phyloP scores from a whole-genome alignment of 2,113 vertebrate species.

The Pelecanoides urinatrix region DNA sequence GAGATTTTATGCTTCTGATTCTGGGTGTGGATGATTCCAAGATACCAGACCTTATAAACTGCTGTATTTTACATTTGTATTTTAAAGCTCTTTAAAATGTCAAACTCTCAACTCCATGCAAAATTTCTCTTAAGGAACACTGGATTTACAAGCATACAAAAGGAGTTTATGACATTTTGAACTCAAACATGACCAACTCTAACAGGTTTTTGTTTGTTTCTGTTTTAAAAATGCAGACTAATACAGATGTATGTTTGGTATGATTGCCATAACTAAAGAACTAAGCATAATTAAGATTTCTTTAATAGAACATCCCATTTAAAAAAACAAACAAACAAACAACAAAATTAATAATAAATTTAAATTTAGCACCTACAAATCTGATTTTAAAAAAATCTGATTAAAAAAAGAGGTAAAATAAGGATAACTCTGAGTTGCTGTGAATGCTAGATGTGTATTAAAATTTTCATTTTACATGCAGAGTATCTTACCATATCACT shows the following conservation, averaged over 20 bases:
- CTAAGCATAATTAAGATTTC: not conserved
- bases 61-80: not conserved
- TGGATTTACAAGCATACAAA: not conserved
- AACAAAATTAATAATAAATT: not conserved
- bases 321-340: not conserved
- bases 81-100: not conserved
- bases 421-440: not conserved
- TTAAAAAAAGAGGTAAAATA: not conserved
- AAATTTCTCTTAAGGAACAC: not conserved
- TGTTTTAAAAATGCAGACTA: not conserved
- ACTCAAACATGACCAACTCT: not conserved
- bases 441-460: not conserved
- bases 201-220: not conserved
- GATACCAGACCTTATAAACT: not conserved
- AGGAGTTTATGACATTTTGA: not conserved
- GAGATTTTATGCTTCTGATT: not conserved
- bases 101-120: not conserved
- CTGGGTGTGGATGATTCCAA: not conserved
- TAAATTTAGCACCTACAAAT: not conserved
- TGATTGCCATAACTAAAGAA: not conserved
- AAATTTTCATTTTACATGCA: not conserved
- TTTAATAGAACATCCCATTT: not conserved
- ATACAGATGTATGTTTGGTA: fast-evolving
- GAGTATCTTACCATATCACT: not conserved
- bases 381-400: not conserved